phyloP scores from a whole-genome alignment of 2,797 vertebrate species.

The Selene dorsalis region DNA sequence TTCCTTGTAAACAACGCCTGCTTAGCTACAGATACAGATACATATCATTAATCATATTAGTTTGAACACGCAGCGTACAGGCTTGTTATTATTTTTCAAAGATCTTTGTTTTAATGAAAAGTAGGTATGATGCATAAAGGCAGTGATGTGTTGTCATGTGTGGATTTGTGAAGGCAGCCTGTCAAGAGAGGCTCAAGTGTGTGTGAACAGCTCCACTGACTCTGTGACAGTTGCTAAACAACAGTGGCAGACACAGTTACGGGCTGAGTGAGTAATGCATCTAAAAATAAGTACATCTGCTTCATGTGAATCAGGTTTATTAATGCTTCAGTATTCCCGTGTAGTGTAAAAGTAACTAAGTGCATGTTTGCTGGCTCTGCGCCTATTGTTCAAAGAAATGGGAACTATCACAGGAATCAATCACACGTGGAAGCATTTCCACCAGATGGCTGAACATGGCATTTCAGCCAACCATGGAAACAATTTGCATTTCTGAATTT shows the following conservation, averaged over 20 bases:
- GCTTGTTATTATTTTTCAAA: not conserved
- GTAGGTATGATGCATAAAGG: not conserved
- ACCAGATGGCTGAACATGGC: constrained; percentile 30
- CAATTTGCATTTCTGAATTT: constrained; percentile 50
- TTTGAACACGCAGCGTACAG: not conserved
- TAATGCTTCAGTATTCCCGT: constrained; percentile 57
- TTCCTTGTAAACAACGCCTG: not conserved
- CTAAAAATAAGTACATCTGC: constrained; percentile 27
- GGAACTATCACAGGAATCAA: constrained; percentile 33
- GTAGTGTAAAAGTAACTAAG: constrained; percentile 56
- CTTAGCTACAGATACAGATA: not conserved
- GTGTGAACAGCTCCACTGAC: constrained; percentile 14
- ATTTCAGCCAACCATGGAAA: constrained; percentile 55
- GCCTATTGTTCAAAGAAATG: constrained; percentile 31
- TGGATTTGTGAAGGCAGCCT: not conserved
- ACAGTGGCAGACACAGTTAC: constrained; percentile 1
- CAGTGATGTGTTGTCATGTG: not conserved
- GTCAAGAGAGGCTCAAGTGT: not conserved
- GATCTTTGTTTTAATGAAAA: too few relatives aligned
- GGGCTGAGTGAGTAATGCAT: not conserved
- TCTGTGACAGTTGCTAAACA: not conserved
- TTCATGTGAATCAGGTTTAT: constrained; percentile 59
- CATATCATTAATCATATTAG: not conserved
- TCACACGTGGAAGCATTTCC: constrained; percentile 61
- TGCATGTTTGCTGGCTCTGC: constrained; percentile 7